Percentiles rank a stretch among this genome's conserved stretches.
Conservation (phyloP, 1,140 invertebrate genomes). For the Eulimnadia texana region DNA sequence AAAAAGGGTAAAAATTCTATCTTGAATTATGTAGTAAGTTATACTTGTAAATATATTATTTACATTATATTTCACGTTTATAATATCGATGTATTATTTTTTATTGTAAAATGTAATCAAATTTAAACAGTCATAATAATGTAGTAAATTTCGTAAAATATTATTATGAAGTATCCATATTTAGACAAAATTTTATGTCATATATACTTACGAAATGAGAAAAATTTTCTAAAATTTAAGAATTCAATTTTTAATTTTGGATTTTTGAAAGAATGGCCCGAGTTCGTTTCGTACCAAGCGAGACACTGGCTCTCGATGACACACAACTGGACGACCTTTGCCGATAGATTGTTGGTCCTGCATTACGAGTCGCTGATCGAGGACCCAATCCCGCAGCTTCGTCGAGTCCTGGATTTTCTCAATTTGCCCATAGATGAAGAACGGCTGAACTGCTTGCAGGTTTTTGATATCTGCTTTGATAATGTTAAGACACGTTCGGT, state of each 20-base stretch:
- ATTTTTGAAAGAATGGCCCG: constrained; percentile 22
- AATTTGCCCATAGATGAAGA: constrained; percentile 16
- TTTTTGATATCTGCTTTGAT: constrained; percentile 11
- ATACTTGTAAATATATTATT: too few species aligned
- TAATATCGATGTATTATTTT: too few species aligned
- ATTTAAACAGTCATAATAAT: not conserved
- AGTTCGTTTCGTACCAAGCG: constrained; percentile 22
- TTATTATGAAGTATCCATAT: not conserved
- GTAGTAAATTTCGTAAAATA: not conserved
- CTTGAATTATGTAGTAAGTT: not conserved
- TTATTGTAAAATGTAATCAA: not conserved
- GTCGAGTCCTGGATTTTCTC: constrained; percentile 21
- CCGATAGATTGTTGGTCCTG: constrained; percentile 18
- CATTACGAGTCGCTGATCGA: constrained; percentile 24
- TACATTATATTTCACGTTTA: too few species aligned
- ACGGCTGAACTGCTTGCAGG: constrained; percentile 20
- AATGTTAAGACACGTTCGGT: too few species aligned
- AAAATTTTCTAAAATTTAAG: not conserved
- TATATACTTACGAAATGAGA: not conserved
- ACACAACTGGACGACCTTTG: constrained; percentile 22
- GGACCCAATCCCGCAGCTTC: constrained; percentile 17
- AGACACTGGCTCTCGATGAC: constrained; percentile 22
- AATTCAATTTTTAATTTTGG: not conserved
- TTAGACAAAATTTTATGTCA: too few species aligned
- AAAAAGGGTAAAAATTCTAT: constrained; percentile 15